Conservation (phyloP, 35 echinoderm and acorn worm species). For the Patiria miniata region DNA sequence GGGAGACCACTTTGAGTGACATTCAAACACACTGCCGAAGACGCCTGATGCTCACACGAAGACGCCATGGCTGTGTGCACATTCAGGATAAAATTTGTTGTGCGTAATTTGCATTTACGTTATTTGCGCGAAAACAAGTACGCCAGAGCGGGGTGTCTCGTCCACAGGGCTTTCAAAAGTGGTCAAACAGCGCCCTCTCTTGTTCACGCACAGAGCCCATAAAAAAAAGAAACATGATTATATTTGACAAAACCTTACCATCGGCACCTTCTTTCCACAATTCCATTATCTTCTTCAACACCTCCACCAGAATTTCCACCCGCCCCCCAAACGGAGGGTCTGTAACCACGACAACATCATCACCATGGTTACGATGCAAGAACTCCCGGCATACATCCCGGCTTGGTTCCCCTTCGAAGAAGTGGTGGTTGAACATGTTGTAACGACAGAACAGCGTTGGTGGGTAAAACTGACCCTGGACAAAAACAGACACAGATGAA, state of each 20-base stretch:
- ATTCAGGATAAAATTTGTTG: no score
- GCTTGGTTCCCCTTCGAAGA: constrained; percentile 61
- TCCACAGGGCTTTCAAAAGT: no score
- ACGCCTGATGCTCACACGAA: no score
- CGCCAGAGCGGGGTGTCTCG: no score
- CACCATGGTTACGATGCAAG: constrained; percentile 44
- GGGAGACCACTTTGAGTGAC: no score
- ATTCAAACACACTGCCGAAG: no score
- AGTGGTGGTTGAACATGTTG: constrained; percentile 99
- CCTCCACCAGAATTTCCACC: constrained; percentile 73
- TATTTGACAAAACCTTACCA: constrained; percentile 43
- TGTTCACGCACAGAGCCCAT: no score
- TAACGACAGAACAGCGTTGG: constrained; percentile 83
- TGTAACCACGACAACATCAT: constrained; percentile 76
- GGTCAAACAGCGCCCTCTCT: no score
- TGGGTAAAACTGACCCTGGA: constrained; percentile 85
- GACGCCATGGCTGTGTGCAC: no score
- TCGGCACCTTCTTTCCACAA: constrained; percentile 50
- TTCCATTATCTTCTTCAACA: constrained; percentile 59
- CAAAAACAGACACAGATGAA: constrained; percentile 14
- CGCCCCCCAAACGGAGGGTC: constrained; percentile 98
- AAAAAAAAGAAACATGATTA: no score
- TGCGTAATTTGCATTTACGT: no score
- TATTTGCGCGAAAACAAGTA: no score
- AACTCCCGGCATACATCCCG: constrained; percentile 51